Base-by-base conservation (phyloP, 2,888 invertebrate genomes). In the Ischnura elegans region DNA sequence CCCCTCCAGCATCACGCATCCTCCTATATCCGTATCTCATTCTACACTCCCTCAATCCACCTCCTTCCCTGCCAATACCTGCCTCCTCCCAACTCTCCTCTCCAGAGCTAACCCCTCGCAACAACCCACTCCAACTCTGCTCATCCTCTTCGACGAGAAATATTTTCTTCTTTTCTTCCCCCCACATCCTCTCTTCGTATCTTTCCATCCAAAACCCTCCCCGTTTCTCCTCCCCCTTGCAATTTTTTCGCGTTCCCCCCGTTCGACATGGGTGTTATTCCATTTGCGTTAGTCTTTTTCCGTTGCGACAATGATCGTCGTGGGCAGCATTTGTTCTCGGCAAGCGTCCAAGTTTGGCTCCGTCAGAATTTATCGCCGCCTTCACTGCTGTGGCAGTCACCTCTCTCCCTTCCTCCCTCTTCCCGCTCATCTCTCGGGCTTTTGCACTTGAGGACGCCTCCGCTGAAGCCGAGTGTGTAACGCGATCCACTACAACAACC, bases 231-330 rank as follows among this genome's bases (percentile, higher is more conserved):
- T 16, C 21, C 25, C 61, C 0, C 61, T 25, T 10, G 29, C 76
- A 76, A 76, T 36, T 36, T 76, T 76, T 16, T 76, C 29, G 16
- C 76, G 36, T 76, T n/a, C 25, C 16, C 76, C 76, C 36, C 76
- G 76, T 76, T 76, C 76, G 76, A 76, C 76, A 76, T 76, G 10
- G 36, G 76, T 76, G 76, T 76, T 76, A 76, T 76, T 76, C 76
- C 36, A 76, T 76, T 76, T 76, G 76, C 76, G 36, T 36, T 76
- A 76, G 76, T 76, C 76, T 76, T 76, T 76, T 76, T 76, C 76
- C 76, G 76, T 76, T 36, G 76, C 76, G 76, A 76, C 76, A 76
- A 76, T 76, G 76, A 76, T 76, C 76, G 76, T 76, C 76, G 29
- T 36, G 36, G 76, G 76, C 36, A 36, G 76, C 76, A 76, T 76